These are phyloP conservation scores for Dynastes grantii DNA, from an alignment of 2,888 invertebrate genomes.

Conservation along the genomic window DNA sequence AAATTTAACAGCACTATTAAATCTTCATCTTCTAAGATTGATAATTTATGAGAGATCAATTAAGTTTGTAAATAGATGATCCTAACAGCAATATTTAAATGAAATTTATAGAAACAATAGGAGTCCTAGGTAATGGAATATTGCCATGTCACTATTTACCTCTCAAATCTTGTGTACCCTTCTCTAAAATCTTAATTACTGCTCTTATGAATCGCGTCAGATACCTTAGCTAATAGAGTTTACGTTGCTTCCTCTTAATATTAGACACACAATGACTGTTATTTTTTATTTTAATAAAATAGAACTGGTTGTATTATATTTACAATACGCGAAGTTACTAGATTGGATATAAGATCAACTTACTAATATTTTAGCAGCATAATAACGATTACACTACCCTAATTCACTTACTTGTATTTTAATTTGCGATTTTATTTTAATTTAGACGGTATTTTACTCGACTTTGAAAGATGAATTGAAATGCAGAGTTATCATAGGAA, in stretches of 20 bases:
- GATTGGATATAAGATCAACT: too few species aligned
- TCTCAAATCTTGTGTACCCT: background rate
- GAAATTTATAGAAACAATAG: constrained; percentile 14
- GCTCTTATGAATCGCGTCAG: background rate
- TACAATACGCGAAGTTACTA: background rate
- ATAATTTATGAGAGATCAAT: background rate
- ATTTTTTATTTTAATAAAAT: background rate
- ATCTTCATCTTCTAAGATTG: background rate
- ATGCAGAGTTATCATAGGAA: too few species aligned
- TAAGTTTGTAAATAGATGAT: background rate
- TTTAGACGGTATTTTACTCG: too few species aligned
- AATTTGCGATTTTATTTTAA: too few species aligned
- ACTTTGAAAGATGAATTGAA: too few species aligned
- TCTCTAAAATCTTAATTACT: constrained; percentile 23
- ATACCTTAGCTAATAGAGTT: background rate
- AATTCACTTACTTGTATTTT: too few species aligned
- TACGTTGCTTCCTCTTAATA: background rate
- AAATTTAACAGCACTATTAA: background rate
- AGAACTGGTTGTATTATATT: background rate
- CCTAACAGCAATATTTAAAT: constrained; percentile 1
- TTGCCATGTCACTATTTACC: constrained; percentile 29
- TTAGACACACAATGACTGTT: background rate
- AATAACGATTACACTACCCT: too few species aligned
- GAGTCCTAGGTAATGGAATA: background rate
- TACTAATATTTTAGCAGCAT: too few species aligned